Percentiles rank a stretch among this genome's conserved stretches.
Evolutionary conservation across 2,888 invertebrate genomes (phyloP).

Genomic region (Crossocerus cetratus): DNA sequence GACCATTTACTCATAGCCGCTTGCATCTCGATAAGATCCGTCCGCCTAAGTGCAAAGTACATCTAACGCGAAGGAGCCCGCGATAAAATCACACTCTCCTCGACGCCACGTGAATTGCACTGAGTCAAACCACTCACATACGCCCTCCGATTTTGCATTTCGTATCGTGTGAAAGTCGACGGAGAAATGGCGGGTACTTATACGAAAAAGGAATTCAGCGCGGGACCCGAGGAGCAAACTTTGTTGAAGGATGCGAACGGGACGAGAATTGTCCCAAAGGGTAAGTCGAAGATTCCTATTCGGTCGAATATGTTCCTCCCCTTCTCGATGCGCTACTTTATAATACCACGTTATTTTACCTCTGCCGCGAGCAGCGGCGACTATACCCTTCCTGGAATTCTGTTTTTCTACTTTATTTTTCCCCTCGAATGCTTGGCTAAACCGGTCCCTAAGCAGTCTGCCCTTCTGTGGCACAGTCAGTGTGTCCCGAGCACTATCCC

Average conservation of each 20-base stretch:
- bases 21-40: conserved; percentile 18
- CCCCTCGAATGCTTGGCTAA: conserved; percentile 13
- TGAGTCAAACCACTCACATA: conserved; percentile 11
- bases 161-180: conserved; percentile 9
- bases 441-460: conserved; percentile 28
- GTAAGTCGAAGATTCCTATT: conserved; percentile 41
- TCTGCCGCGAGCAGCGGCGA: conserved; percentile 15
- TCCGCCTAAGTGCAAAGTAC: conserved; percentile 6
- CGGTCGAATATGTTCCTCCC: neutral
- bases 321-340: conserved; percentile 8
- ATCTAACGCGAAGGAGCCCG: neutral
- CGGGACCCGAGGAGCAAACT: conserved; percentile 73
- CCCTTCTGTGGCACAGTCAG: no score
- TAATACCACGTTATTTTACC: conserved; percentile 7
- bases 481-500: no score
- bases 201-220: conserved; percentile 72
- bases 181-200: conserved; percentile 74
- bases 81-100: neutral
- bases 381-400: conserved; percentile 30
- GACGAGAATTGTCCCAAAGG: conserved; percentile 67
- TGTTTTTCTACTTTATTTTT: conserved; percentile 19
- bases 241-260: conserved; percentile 71
- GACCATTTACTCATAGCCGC: neutral
- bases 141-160: conserved; percentile 16
- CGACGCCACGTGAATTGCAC: conserved; percentile 25